Evolutionary conservation across 1,140 invertebrate species (phyloP), one percentile per base, ranked within the genome.

Genomic region (Drosophila pandora): DNA sequence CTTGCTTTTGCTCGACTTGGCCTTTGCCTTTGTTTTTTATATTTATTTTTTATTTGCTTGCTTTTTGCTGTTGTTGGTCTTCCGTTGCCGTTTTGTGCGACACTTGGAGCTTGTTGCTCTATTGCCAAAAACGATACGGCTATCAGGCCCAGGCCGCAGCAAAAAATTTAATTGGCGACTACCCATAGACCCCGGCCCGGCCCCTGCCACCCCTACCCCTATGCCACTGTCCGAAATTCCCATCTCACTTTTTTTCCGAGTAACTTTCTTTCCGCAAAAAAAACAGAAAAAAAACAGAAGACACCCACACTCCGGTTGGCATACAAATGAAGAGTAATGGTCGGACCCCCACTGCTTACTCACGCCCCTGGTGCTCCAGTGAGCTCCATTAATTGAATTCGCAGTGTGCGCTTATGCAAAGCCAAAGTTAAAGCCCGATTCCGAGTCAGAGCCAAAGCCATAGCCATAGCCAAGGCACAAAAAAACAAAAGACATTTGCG

Each of bases 241-340:
- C 49, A 47, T 47, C 43, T 47, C 49, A 50, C 23, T 30, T 48
- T 61, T 55, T 69, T 53, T 17, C 17, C 39, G 43, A 34, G 45
- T 52, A 69, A 65, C 68, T 71, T 71, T 71, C 68, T 71, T 71
- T 71, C 68, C 68, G 61, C 61, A 62, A 69, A 63, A 61, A 68
- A 58, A 41, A 7, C 0, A 17, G 3, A 2, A 41, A 41, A 45
- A 21, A 45, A 8, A 45, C 49, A 63, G 39, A 37, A 53, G 52
- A 52, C 65, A 62, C 58, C 59, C 59, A 49, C 59, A 54, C 49
- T 55, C 41, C 49, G 49, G 45, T 55, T 39, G 61, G 67, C 67
- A 65, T 71, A 71, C 68, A 71, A 71, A 71, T 71, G 68, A 71
- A 71, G 53, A 71, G 68, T 50, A 48, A 65, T 69, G n/a, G 59